These are phyloP conservation scores for Liodrosophila aerea DNA, from an alignment of 2,888 invertebrate species.

Conservation along the genomic window DNA sequence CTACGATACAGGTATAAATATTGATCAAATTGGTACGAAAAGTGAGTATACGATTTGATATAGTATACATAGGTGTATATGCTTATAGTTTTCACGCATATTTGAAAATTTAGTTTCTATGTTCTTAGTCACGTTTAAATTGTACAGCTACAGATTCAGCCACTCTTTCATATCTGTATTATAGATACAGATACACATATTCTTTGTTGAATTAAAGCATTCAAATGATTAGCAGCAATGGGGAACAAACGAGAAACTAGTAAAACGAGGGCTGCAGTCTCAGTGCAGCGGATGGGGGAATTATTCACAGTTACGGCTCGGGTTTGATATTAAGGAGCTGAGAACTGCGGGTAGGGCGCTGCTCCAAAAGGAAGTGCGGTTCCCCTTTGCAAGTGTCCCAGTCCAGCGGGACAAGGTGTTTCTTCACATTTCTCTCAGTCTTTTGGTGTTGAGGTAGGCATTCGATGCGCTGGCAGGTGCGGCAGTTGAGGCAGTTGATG, in stretches of 20 bases:
- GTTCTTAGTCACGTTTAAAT: too few species aligned
- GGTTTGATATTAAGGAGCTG: constrained; percentile 48
- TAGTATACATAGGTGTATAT: too few species aligned
- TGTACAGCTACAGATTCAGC: constrained; percentile 5
- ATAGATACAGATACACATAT: constrained; percentile 17
- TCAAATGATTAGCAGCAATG: constrained; percentile 80
- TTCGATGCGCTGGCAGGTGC: constrained; percentile 71
- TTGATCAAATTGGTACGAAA: too few species aligned
- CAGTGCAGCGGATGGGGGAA: constrained; percentile 72
- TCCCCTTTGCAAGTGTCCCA: constrained; percentile 46
- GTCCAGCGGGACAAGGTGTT: constrained; percentile 64
- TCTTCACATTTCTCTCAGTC: constrained; percentile 11
- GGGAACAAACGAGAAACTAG: constrained; percentile 76
- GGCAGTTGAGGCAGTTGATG: constrained; percentile 4
- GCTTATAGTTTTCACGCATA: too few species aligned
- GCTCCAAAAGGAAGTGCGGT: constrained; percentile 47
- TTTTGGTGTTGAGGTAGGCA: constrained; percentile 31
- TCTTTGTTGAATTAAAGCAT: constrained; percentile 79
- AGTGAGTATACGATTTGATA: too few species aligned
- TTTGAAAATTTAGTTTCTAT: too few species aligned
- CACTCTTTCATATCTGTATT: constrained; percentile 3
- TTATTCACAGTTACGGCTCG: constrained; percentile 80
- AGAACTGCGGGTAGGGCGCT: constrained; percentile 16
- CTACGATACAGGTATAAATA: constrained; percentile 3
- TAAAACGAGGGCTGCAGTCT: constrained; percentile 1